phyloP scores from a whole-genome alignment of 2,797 vertebrate genomes.

The Sebastes matsubarae region DNA sequence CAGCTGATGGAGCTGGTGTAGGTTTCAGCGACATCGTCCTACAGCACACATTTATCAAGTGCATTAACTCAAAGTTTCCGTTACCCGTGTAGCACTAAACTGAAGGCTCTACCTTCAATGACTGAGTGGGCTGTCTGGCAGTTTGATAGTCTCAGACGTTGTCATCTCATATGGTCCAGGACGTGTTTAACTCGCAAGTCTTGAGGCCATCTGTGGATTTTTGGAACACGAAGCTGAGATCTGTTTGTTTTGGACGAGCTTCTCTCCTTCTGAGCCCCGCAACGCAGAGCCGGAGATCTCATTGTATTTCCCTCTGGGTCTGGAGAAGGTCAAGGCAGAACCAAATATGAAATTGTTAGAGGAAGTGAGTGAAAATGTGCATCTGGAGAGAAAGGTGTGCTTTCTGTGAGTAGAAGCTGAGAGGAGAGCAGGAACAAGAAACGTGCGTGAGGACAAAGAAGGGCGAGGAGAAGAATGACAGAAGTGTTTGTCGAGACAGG shows the following conservation, averaged over 20 bases:
- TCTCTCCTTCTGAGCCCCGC: conserved; percentile 30
- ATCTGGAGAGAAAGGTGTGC: conserved; percentile 16
- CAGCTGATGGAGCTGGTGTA: neutral
- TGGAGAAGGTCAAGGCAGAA: conserved; percentile 29
- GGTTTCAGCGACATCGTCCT: neutral
- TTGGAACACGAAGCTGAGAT: conserved; percentile 59
- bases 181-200: conserved; percentile 64
- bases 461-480: conserved; percentile 25
- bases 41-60: neutral
- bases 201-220: conserved; percentile 69
- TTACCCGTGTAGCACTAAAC: neutral
- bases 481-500: conserved; percentile 51
- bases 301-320: conserved; percentile 47
- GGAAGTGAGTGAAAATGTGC: conserved; percentile 1
- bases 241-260: conserved; percentile 62
- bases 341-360: conserved; percentile 16
- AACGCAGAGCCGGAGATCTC: conserved; percentile 16
- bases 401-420: neutral
- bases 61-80: neutral
- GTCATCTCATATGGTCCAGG: conserved; percentile 62
- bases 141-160: conserved; percentile 43
- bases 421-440: conserved; percentile 7
- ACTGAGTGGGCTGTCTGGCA: conserved; percentile 23
- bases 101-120: conserved; percentile 12
- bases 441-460: conserved; percentile 25